Evolutionary conservation across 1,140 invertebrate genomes (phyloP), one percentile per base, ranked within the genome.

Genomic region (Eueides isabella): DNA sequence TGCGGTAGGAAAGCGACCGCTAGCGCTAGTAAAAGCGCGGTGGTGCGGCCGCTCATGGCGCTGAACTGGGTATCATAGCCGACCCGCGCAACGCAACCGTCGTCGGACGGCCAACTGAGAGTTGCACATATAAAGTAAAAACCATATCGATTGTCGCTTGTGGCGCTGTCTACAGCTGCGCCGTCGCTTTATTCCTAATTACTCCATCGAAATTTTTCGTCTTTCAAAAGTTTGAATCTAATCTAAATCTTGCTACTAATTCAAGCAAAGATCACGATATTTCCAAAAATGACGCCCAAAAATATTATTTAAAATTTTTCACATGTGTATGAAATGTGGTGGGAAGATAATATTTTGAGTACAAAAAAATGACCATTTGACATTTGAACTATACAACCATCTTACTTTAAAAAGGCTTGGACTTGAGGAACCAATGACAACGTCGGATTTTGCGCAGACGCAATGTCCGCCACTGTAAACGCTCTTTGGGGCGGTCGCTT

Each of bases 1-100:
- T 91, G 88, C 74, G 89, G 89, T 19, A 92, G 80, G 30, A 89
- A 85, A 66, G 85, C 83, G 61, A 85, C 85, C 75, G 85, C 88
- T 61, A 92, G 77, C 72, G 82, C 87, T 62, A 63, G 23, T 61
- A 90, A 75, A 66, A 90, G 84, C 82, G 82, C 82, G 84, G 48
- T 55, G 48, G 83, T 80, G 77, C 84, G 83, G 72, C 82, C 86
- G 81, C 80, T 90, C 89, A 91, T 92, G 79, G 72, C 84, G 84
- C 82, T 81, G 62, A 66, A 74, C 73, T 72, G 38, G 64, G 73
- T 79, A 72, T 76, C 88, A 90, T 89, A 81, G 79, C 62, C 41
- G 55, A n/a, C 74, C 72, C 73, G 73, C 78, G 75, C 75, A 74
- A 38, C 73, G 41, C 67, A 84, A 83, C 79, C 78, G 80, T 77